phyloP scores from a whole-genome alignment of 1,140 invertebrate genomes.

The Drosophila insularis region DNA sequence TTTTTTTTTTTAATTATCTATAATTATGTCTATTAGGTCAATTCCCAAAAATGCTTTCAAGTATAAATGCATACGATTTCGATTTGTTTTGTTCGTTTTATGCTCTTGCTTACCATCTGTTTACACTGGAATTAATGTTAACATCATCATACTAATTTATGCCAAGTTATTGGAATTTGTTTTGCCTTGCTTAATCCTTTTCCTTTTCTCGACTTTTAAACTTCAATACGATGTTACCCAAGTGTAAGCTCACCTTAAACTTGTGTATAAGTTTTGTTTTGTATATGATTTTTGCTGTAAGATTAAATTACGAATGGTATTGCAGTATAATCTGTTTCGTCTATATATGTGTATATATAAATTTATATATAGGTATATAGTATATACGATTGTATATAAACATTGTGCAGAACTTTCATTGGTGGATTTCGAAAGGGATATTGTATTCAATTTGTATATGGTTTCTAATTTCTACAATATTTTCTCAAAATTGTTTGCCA shows the following conservation, averaged over 20 bases:
- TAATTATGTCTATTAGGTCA: slow-evolving; percentile 71
- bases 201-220: no score
- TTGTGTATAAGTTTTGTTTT: slow-evolving; percentile 1
- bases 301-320: background rate
- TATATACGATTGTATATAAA: slow-evolving; percentile 30
- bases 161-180: background rate
- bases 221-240: background rate
- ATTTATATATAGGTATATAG: slow-evolving; percentile 39
- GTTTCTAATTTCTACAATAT: background rate
- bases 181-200: background rate
- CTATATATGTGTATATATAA: slow-evolving; percentile 22
- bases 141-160: background rate
- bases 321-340: slow-evolving; percentile 15
- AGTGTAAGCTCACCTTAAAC: background rate
- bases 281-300: background rate
- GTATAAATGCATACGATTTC: slow-evolving; percentile 77
- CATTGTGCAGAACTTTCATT: slow-evolving; percentile 49
- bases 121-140: slow-evolving; percentile 4
- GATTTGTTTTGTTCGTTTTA: slow-evolving; percentile 50
- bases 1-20: background rate
- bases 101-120: background rate
- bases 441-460: background rate
- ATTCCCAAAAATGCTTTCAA: slow-evolving; percentile 76
- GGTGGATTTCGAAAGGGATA: slow-evolving; percentile 31
- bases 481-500: slow-evolving; percentile 27